phyloP scores from a whole-genome alignment of 2,113 vertebrate genomes.

The Polypterus senegalus region DNA sequence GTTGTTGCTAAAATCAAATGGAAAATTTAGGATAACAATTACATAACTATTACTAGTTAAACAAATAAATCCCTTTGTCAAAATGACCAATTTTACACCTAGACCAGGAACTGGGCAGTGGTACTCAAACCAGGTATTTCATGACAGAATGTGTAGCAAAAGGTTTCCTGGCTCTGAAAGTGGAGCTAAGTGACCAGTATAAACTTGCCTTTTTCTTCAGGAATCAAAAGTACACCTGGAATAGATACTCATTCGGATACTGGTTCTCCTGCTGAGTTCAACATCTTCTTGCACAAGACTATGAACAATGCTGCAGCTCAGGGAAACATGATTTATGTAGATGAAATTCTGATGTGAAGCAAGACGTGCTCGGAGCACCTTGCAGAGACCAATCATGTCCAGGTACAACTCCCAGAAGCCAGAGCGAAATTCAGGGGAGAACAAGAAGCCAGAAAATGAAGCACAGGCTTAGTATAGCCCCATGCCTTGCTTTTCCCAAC shows the following conservation, averaged over 20 bases:
- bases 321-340: not conserved
- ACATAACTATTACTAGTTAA: not conserved
- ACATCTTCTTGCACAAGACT: not conserved
- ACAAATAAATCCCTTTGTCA: not conserved
- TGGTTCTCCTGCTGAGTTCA: not conserved
- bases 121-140: no score
- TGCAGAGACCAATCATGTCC: not conserved
- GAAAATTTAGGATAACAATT: not conserved
- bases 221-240: not conserved
- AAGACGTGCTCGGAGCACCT: not conserved
- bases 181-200: not conserved
- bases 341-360: not conserved
- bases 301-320: not conserved
- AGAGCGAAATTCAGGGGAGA: not conserved
- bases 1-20: not conserved
- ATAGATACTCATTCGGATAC: not conserved
- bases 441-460: no score
- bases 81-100: not conserved
- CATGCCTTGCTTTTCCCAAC: no score
- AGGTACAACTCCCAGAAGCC: not conserved
- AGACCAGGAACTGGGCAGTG: not conserved
- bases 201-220: not conserved
- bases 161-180: not conserved
- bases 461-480: no score
- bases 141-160: not conserved